Evolutionary conservation across 2,888 invertebrate genomes (phyloP).

Genomic region (Tetramorium bicarinatum): DNA sequence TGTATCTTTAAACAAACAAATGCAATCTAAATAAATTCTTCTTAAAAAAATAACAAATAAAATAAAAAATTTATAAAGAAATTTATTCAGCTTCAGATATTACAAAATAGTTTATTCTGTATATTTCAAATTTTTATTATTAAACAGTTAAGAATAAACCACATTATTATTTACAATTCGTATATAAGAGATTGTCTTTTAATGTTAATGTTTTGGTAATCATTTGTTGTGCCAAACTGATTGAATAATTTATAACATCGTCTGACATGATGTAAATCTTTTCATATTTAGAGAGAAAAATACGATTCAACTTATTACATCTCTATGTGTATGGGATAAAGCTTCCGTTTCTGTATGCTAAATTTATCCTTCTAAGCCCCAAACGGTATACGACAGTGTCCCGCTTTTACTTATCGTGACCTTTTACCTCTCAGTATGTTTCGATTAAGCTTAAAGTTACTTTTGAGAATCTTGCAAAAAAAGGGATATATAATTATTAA

Average conservation of each 20-base stretch:
- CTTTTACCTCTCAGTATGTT: constrained; percentile 23
- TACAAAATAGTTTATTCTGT: neutral
- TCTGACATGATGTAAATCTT: neutral
- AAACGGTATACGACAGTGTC: neutral
- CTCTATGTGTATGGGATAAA: neutral
- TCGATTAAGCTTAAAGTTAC: constrained; percentile 27
- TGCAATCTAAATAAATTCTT: neutral
- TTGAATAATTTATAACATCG: neutral
- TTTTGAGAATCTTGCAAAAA: constrained; percentile 8
- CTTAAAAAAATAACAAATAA: neutral
- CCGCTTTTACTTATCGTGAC: constrained; percentile 14
- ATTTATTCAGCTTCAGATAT: neutral
- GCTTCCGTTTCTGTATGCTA: neutral
- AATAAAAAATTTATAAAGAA: neutral
- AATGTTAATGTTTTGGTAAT: neutral
- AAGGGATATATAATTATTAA: constrained; percentile 7
- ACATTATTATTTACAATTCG: neutral
- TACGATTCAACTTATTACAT: neutral
- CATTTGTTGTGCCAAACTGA: neutral
- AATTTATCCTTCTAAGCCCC: constrained; percentile 1
- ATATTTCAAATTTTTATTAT: neutral
- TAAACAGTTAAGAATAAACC: constrained; percentile 10
- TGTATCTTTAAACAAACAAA: neutral
- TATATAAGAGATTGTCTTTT: neutral
- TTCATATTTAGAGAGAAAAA: neutral